Conservation (phyloP, 2,888 invertebrate genomes). For the Drosophila suboccidentalis region DNA sequence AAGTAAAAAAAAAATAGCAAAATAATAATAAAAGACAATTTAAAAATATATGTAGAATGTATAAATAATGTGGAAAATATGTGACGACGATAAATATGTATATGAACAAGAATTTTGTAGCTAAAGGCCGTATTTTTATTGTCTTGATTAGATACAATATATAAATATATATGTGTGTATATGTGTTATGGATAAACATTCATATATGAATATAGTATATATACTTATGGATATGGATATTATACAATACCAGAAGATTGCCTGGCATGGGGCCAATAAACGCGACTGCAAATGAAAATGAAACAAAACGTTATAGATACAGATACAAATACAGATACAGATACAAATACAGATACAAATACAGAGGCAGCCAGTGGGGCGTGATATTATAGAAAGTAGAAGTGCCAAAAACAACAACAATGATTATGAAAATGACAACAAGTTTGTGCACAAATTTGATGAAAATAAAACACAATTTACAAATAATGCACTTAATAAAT, state of each 20-base stretch:
- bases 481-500: constrained; percentile 42
- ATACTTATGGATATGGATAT: constrained; percentile 63
- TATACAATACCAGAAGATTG: constrained; percentile 67
- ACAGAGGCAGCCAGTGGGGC: constrained; percentile 27
- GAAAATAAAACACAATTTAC: constrained; percentile 35
- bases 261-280: constrained; percentile 78
- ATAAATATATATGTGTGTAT: constrained; percentile 8
- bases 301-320: constrained; percentile 30
- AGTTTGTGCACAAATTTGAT: constrained; percentile 37
- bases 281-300: constrained; percentile 67
- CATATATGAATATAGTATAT: constrained; percentile 7
- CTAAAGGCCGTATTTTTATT: constrained; percentile 63
- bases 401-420: constrained; percentile 47
- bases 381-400: constrained; percentile 58
- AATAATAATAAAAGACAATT: constrained; percentile 24
- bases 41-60: constrained; percentile 18
- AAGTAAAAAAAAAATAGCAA: not conserved
- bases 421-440: constrained; percentile 42
- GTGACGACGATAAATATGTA: constrained; percentile 33
- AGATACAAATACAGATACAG: constrained; percentile 5
- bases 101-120: constrained; percentile 45
- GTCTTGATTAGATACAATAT: constrained; percentile 66
- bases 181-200: constrained; percentile 14
- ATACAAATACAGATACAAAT: not conserved
- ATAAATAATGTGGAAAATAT: constrained; percentile 31